phyloP scores from a whole-genome alignment of 1,140 invertebrate genomes.

The Leptopilina clavipes region DNA sequence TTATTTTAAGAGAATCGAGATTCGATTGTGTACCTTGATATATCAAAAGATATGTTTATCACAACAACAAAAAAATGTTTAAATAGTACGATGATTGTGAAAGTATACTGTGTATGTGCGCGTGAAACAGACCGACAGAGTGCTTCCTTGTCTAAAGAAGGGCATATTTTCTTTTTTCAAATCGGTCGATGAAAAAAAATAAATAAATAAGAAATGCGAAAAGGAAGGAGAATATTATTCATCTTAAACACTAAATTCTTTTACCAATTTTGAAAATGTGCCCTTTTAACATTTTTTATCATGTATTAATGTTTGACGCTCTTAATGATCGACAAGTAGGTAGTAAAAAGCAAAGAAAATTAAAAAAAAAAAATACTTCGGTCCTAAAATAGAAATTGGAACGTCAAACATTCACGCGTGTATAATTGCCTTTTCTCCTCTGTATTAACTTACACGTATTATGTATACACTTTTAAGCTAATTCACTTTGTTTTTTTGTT shows the following conservation, averaged over 20 bases:
- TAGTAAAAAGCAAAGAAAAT: constrained; percentile 19
- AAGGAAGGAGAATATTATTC: too few relatives aligned
- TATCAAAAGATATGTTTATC: constrained; percentile 38
- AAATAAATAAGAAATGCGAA: too few relatives aligned
- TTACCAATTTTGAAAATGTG: constrained; percentile 15
- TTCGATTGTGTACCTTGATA: constrained; percentile 62
- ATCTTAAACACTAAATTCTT: too few relatives aligned
- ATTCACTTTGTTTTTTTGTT: constrained; percentile 34
- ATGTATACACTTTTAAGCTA: constrained; percentile 44
- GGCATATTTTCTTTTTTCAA: constrained; percentile 4
- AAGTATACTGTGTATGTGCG: constrained; percentile 33
- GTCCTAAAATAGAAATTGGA: not conserved
- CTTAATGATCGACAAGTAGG: not conserved
- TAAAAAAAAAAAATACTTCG: constrained; percentile 35
- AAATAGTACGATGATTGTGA: constrained; percentile 16
- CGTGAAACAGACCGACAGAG: constrained; percentile 44
- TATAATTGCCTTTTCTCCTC: constrained; percentile 48
- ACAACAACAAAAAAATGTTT: constrained; percentile 21
- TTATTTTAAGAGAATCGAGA: constrained; percentile 67
- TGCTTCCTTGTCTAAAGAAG: constrained; percentile 41
- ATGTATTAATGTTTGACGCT: not conserved
- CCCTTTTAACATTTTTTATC: constrained; percentile 33
- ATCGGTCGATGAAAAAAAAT: not conserved
- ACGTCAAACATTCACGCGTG: constrained; percentile 36
- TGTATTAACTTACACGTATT: constrained; percentile 46